Conservation (phyloP, 2,113 vertebrate species). For the Anhinga rufa region DNA sequence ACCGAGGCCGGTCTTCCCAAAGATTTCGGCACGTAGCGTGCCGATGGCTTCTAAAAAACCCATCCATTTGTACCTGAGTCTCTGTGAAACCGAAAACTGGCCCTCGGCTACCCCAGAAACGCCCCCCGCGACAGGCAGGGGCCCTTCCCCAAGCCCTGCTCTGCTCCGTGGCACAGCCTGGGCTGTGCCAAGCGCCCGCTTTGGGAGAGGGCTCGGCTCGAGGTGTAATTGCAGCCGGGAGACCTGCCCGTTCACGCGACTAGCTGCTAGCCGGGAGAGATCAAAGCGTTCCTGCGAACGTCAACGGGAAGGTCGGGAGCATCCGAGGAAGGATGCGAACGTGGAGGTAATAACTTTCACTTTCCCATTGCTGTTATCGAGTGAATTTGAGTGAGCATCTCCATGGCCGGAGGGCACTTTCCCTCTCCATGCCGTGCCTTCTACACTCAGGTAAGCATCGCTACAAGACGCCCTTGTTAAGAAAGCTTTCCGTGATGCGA, state of each 20-base stretch:
- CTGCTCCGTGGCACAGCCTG: fast-evolving
- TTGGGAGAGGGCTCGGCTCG: background rate
- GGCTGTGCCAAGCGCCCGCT: background rate
- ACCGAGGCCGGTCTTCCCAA: fast-evolving
- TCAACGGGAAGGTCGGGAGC: background rate
- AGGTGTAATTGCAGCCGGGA: background rate
- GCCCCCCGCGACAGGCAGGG: fast-evolving
- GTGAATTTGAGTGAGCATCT: fast-evolving
- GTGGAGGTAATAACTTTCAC: background rate
- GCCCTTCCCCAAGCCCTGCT: background rate
- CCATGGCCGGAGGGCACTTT: background rate
- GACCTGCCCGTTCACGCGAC: background rate
- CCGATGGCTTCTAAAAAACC: background rate
- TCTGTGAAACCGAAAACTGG: fast-evolving
- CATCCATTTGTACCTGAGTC: background rate
- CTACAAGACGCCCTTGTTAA: fast-evolving
- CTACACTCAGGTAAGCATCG: background rate
- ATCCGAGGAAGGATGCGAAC: background rate
- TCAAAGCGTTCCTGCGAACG: background rate
- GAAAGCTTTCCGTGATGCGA: background rate
- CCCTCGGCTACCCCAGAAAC: background rate
- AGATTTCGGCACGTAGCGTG: background rate
- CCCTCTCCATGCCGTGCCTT: background rate
- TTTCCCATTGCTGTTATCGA: background rate
- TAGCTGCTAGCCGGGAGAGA: background rate